Evolutionary conservation across 1,140 invertebrate species (phyloP), one percentile per base, ranked within the genome.

Genomic region (Bombus pyrosoma): DNA sequence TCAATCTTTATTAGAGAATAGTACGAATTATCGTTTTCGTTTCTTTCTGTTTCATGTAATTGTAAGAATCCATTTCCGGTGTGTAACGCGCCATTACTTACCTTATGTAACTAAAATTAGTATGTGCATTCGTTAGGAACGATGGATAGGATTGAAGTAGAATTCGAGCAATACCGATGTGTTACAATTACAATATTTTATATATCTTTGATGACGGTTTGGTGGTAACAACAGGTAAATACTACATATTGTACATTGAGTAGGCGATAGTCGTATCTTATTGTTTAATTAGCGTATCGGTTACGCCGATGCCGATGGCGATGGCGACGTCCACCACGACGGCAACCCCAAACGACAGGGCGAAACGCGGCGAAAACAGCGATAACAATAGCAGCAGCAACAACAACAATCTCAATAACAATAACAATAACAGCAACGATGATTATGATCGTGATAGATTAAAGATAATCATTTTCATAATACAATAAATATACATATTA

Each of bases 241-340:
- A 95, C 95, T 95, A 95, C 94, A 95, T 95, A 95, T 95, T 95
- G 94, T 95, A 95, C 95, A 95, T 95, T 95, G 93, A 95, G 92
- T 95, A 95, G 95, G 95, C 95, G 93, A 94, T 95, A 95, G 93
- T 95, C 93, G 92, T 95, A 94, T 93, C 93, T 93, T 94, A 93
- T 92, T 93, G 93, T 92, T 92, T 91, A 91, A 88, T 91, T 91
- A 90, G 87, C 87, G 80, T 90, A 90, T 86, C 89, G 79, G 71
- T 78, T 87, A 72, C 79, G 84, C 68, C 83, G 83, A 87, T 76
- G 84, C 87, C 71, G 72, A 85, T 76, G 83, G 22, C 73, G 72
- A 85, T 83, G 82, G 34, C 59, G 47, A 88, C 73, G 81, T 66
- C 37, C 34, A 82, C 81, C 59, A 85, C 85, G 78, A 86, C 62